These are phyloP conservation scores for Falco naumanni DNA, from an alignment of 2,797 vertebrate genomes.

Conservation along the genomic window DNA sequence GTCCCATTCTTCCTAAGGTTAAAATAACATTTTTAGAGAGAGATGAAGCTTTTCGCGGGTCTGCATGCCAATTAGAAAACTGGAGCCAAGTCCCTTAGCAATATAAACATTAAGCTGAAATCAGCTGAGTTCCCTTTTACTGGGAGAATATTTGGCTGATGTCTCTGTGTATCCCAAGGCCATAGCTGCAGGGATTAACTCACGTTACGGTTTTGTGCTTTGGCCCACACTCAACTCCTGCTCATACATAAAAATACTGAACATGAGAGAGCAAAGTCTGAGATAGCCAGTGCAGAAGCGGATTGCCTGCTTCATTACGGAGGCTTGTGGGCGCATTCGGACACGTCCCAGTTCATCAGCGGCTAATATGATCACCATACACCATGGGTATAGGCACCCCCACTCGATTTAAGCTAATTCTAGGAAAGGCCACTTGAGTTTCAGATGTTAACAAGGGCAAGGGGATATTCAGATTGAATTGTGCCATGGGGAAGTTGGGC, in stretches of 20 bases:
- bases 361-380: fast-evolving
- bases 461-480: background rate
- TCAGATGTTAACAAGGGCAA: background rate
- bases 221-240: background rate
- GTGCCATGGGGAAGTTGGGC: background rate
- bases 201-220: fast-evolving
- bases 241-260: background rate
- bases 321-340: background rate
- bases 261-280: background rate
- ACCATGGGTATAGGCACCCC: background rate
- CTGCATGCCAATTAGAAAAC: background rate
- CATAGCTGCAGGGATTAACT: background rate
- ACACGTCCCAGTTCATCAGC: background rate
- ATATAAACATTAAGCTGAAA: background rate
- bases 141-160: background rate
- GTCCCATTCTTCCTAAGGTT: background rate
- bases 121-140: background rate
- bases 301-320: fast-evolving
- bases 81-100: background rate
- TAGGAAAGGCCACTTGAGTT: background rate
- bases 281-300: background rate
- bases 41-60: background rate
- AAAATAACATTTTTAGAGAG: background rate
- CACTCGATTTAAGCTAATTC: background rate
- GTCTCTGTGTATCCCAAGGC: background rate